Percentiles rank a stretch among this genome's conserved stretches.
Evolutionary conservation across 1,140 invertebrate species (phyloP).

Genomic region (Drosophila chauvacae): DNA sequence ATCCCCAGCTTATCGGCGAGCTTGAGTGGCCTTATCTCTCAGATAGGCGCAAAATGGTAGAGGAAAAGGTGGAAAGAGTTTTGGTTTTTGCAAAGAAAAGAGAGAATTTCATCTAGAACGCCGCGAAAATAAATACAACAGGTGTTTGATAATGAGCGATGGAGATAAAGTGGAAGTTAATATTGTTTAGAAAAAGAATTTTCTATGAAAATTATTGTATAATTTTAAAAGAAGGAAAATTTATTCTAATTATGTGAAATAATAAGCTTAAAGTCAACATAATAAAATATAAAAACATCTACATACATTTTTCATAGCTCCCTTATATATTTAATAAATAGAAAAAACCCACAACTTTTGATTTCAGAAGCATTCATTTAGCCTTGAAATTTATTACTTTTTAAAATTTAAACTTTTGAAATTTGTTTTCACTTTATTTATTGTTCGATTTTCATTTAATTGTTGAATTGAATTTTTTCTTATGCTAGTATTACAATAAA

Average conservation of each 20-base stretch:
- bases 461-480: background rate
- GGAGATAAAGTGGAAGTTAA: background rate
- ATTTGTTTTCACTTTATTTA: background rate
- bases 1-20: conserved; percentile 20
- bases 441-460: background rate
- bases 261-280: no score
- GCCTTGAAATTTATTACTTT: background rate
- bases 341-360: no score
- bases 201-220: background rate
- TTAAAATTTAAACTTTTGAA: background rate
- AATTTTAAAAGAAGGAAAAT: background rate
- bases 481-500: conserved; percentile 22
- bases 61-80: conserved; percentile 1
- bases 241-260: background rate
- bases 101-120: background rate
- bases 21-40: conserved; percentile 2
- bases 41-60: conserved; percentile 5
- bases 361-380: background rate
- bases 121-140: background rate
- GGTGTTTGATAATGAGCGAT: background rate
- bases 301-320: no score
- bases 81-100: background rate
- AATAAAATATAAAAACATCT: no score
- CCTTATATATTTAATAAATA: background rate
- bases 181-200: background rate